phyloP scores from a whole-genome alignment of 2,113 vertebrate species.

The Eira barbara region DNA sequence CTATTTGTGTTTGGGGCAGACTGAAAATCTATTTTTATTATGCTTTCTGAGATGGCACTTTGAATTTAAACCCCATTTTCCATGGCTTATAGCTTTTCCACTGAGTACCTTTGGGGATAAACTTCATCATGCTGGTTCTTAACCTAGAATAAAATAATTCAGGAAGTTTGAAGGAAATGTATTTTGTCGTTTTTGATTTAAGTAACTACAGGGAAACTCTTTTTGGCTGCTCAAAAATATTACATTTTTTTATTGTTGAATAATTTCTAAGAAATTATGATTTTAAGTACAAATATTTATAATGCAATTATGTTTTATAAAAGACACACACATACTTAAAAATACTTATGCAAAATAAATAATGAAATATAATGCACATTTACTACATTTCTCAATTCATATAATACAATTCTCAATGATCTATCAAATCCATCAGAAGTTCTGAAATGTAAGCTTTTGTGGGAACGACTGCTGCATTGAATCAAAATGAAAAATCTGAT shows the following conservation, averaged over 20 bases:
- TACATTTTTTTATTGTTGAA: background rate
- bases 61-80: constrained; percentile 72
- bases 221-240: constrained; percentile 5
- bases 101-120: constrained; percentile 62
- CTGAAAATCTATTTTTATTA: constrained; percentile 75
- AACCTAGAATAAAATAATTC: constrained; percentile 63
- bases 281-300: background rate
- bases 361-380: background rate
- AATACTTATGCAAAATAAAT: background rate
- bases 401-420: background rate
- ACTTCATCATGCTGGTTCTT: constrained; percentile 56
- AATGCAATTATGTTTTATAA: background rate
- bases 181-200: constrained; percentile 44
- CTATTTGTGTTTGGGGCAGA: constrained; percentile 65
- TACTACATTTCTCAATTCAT: background rate
- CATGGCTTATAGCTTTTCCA: constrained; percentile 66
- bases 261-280: background rate
- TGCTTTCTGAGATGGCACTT: constrained; percentile 68
- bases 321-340: background rate
- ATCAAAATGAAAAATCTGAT: constrained; percentile 48
- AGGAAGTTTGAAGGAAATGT: constrained; percentile 52
- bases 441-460: constrained; percentile 13
- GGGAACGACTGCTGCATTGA: background rate
- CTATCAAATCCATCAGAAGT: background rate
- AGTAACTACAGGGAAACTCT: constrained; percentile 22